Percentiles rank a stretch among this genome's conserved stretches.
Evolutionary conservation across 1,140 invertebrate species (phyloP).

Genomic region (Drosophila murphyi): DNA sequence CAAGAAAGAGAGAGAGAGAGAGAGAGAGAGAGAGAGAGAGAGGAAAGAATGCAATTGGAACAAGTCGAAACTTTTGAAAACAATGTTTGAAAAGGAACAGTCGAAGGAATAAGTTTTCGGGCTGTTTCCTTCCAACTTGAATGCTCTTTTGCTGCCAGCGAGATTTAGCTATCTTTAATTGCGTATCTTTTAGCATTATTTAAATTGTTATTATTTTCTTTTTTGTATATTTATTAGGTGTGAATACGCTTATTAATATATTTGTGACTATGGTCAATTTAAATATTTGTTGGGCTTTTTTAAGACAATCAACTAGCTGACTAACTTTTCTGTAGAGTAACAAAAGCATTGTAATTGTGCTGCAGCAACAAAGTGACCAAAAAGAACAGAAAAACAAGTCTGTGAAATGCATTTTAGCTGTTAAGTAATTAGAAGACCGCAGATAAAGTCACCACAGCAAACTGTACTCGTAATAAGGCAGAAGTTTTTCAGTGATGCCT

Average conservation of each 20-base stretch:
- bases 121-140: conserved; percentile 9
- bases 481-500: conserved; percentile 13
- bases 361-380: conserved; percentile 3
- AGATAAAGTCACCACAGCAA: conserved; percentile 24
- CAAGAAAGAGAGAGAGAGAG: background rate
- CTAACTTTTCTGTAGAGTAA: background rate
- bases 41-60: conserved; percentile 5
- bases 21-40: background rate
- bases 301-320: too few relatives aligned
- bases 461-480: conserved; percentile 4
- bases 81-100: conserved; percentile 29
- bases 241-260: too few relatives aligned
- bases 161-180: background rate
- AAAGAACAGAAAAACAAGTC: conserved; percentile 1
- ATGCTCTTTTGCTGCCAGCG: conserved; percentile 18
- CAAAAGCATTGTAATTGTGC: background rate
- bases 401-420: conserved; percentile 13
- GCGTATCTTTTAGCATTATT: background rate
- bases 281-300: too few relatives aligned
- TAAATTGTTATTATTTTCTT: background rate
- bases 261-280: too few relatives aligned
- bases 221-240: background rate
- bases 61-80: conserved; percentile 22
- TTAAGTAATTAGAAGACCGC: conserved; percentile 32
- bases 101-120: background rate